phyloP scores from a whole-genome alignment of 2,113 vertebrate species.

The Excalfactoria chinensis region DNA sequence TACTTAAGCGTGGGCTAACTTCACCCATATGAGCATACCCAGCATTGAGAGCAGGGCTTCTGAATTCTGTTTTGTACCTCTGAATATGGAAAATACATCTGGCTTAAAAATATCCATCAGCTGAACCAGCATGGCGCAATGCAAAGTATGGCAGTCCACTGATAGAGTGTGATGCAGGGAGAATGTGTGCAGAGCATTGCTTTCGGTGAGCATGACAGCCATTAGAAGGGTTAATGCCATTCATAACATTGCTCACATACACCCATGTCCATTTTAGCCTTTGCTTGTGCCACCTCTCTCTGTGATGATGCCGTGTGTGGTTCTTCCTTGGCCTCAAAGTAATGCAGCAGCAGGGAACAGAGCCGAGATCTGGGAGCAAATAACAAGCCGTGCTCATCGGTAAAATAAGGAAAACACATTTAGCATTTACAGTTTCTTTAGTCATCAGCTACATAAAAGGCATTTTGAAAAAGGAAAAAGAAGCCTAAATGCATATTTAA shows the following conservation, averaged over 20 bases:
- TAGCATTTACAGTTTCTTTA: slow-evolving; percentile 16
- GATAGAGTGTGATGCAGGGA: not conserved
- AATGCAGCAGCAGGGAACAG: not conserved
- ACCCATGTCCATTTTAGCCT: not conserved
- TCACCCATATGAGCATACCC: not conserved
- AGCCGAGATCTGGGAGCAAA: not conserved
- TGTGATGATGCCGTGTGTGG: not conserved
- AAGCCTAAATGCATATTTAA: slow-evolving; percentile 75
- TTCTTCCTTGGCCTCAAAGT: not conserved
- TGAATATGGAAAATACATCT: not conserved
- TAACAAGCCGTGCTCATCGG: slow-evolving; percentile 7
- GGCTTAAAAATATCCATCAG: slow-evolving; percentile 45
- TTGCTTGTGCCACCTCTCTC: not conserved
- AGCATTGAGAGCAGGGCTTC: slow-evolving; percentile 1
- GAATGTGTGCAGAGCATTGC: not conserved
- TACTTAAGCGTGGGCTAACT: slow-evolving; percentile 7
- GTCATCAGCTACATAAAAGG: slow-evolving; percentile 55
- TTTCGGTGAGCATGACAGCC: not conserved
- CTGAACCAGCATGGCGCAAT: not conserved
- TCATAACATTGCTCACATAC: fast-evolving
- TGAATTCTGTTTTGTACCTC: slow-evolving; percentile 20
- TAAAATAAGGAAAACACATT: slow-evolving; percentile 53
- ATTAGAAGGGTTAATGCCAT: not conserved
- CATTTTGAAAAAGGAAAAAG: not conserved
- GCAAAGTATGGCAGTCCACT: not conserved